Evolutionary conservation across 2,888 invertebrate species (phyloP).

Genomic region (Platerodrilus igneus): DNA sequence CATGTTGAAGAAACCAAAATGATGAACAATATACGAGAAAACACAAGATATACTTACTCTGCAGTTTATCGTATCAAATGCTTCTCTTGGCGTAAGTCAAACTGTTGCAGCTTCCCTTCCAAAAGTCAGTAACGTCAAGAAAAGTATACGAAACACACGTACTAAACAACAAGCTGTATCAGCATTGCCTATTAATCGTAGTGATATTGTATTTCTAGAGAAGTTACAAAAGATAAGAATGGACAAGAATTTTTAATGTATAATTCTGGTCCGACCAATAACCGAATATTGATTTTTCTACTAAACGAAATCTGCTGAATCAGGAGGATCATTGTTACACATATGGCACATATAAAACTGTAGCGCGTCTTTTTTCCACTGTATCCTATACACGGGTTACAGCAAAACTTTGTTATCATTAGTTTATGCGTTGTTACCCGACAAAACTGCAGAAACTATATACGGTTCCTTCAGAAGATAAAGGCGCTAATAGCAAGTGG

Average conservation of each 20-base stretch:
- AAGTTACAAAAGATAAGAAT: too few relatives aligned
- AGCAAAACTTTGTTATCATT: too few relatives aligned
- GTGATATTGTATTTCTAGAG: too few relatives aligned
- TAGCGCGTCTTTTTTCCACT: background rate
- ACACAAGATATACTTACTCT: conserved; percentile 4
- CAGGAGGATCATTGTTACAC: background rate
- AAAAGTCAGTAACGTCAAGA: conserved; percentile 7
- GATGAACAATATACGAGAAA: conserved; percentile 3
- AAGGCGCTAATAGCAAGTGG: too few relatives aligned
- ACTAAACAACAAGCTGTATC: conserved; percentile 1
- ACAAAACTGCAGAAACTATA: background rate
- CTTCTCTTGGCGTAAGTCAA: background rate
- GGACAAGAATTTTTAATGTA: conserved; percentile 4
- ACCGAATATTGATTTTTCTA: too few relatives aligned
- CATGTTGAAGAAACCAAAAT: conserved; percentile 7
- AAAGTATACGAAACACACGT: conserved; percentile 9
- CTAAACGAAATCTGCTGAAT: background rate
- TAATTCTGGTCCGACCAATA: conserved; percentile 5
- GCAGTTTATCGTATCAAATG: conserved; percentile 5
- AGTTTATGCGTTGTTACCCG: background rate
- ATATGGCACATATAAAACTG: conserved; percentile 1
- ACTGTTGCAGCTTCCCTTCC: conserved; percentile 2
- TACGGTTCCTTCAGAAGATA: too few relatives aligned
- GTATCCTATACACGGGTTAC: background rate
- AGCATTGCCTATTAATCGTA: conserved; percentile 6